These are phyloP conservation scores for Cephus rjabovi DNA, from an alignment of 2,888 invertebrate genomes.

Conservation along the genomic window DNA sequence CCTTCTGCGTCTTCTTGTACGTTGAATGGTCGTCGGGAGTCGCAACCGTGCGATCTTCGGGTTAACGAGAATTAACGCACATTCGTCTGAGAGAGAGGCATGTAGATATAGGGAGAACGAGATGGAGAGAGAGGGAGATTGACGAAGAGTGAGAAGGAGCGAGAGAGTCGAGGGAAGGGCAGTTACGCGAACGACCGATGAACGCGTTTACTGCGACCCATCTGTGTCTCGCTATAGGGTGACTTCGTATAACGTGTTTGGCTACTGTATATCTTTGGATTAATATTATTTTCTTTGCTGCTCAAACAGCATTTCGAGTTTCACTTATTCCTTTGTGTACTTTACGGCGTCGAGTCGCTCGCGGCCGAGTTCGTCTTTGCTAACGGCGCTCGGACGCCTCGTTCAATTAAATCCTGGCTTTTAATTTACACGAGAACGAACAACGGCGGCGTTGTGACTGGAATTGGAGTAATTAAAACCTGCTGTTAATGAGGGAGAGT, in stretches of 20 bases:
- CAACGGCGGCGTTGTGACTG: neutral
- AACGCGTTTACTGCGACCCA: neutral
- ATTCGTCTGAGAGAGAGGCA: neutral
- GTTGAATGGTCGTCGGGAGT: slow-evolving; percentile 6
- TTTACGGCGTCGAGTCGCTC: neutral
- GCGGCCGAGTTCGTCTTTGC: neutral
- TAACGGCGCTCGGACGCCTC: neutral
- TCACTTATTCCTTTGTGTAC: neutral
- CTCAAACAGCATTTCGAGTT: neutral
- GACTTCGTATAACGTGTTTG: neutral
- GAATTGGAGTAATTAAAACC: neutral
- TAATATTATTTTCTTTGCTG: neutral
- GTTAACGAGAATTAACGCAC: slow-evolving; percentile 35
- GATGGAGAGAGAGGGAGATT: neutral
- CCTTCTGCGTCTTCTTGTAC: neutral
- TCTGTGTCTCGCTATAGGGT: neutral
- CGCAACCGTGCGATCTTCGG: slow-evolving; percentile 25
- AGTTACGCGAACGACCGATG: neutral
- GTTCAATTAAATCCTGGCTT: neutral
- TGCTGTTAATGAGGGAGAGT: neutral
- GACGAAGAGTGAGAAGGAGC: no score
- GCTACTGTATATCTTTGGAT: neutral
- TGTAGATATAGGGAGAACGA: neutral
- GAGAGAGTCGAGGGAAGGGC: neutral
- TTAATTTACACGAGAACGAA: neutral